Conservation (phyloP, 2,888 invertebrate genomes). For the Andrena flavipes region DNA sequence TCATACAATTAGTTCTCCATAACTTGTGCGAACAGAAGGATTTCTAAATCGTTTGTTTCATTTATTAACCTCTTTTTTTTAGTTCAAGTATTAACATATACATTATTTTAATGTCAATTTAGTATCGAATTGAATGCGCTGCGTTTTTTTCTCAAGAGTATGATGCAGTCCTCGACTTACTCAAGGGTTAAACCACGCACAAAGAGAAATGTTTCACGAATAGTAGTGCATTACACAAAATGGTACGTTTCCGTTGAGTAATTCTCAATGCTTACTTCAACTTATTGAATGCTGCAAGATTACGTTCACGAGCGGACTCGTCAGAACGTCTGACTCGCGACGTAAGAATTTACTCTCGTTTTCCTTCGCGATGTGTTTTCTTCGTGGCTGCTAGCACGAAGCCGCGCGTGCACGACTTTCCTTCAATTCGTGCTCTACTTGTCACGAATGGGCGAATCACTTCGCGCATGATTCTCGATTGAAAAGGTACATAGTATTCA, state of each 20-base stretch:
- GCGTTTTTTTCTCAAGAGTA: too few relatives aligned
- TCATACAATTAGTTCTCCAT: too few relatives aligned
- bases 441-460: slow-evolving; percentile 8
- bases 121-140: too few relatives aligned
- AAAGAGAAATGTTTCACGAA: not conserved
- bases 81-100: too few relatives aligned
- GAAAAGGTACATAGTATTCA: not conserved
- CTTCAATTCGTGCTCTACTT: slow-evolving; percentile 37
- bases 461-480: slow-evolving; percentile 14
- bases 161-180: too few relatives aligned
- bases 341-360: slow-evolving; percentile 20
- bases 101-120: too few relatives aligned
- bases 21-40: too few relatives aligned
- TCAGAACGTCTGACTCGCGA: not conserved
- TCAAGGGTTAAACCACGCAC: not conserved
- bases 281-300: not conserved
- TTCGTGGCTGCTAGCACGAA: slow-evolving; percentile 1
- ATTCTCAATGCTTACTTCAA: not conserved
- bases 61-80: too few relatives aligned
- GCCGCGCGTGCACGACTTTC: slow-evolving; percentile 6
- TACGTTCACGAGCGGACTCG: slow-evolving; percentile 6
- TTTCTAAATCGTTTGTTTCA: too few relatives aligned
- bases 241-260: not conserved
- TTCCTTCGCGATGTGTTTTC: slow-evolving; percentile 14
- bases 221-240: not conserved